Base-by-base conservation (phyloP, 2,888 invertebrate species). In the Tanypteryx hageni region DNA sequence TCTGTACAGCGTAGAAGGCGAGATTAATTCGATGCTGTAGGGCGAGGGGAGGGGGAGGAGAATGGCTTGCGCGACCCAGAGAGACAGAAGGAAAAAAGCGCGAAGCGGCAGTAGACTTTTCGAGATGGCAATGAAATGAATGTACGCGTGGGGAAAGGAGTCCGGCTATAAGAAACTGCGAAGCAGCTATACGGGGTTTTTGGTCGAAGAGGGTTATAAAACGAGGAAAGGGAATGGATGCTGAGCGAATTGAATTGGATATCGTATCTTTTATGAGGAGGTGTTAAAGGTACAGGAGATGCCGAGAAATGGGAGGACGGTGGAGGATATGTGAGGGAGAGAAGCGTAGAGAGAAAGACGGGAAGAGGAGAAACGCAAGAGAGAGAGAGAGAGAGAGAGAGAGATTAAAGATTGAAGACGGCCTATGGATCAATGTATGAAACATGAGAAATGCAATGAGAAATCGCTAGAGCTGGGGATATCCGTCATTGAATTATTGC, bases 271-370 rank as follows among this genome's bases (percentile, higher is more conserved):
- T 89, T 89, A 89, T 89, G 89, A 89, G 89, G n/a, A 64, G 44
- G 64, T 64, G 89, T 89, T 89, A 89, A 89, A 89, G 89, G 89
- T 89, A 89, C 89, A 44, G 64, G n/a, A 85, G 89, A 89, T 89
- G 64, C 89, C 27, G 64, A 1, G 13, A 64, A n/a, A 61, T 27
- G 22, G 76, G 27, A 5, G 76, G 10, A n/a, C 44, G 68, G 64
- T 9, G 18, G 56, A 83, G 31, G 44, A 44, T 44, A 44, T 44
- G 44, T 5, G 44, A 44, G 83, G 56, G 18, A n/a, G 57, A 57
- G 83, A 18, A 56, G 83, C 9, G 56, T 16, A 57, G 14, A 83
- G 57, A n/a, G 57, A 56, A 11, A 18, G 56, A 44, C 18, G 10
- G n/a, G 83, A n/a, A 9, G 44, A 57, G 16, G 10, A 89, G 86